Evolutionary conservation across 1,140 invertebrate genomes (phyloP).

Genomic region (Temnothorax nylanderi): DNA sequence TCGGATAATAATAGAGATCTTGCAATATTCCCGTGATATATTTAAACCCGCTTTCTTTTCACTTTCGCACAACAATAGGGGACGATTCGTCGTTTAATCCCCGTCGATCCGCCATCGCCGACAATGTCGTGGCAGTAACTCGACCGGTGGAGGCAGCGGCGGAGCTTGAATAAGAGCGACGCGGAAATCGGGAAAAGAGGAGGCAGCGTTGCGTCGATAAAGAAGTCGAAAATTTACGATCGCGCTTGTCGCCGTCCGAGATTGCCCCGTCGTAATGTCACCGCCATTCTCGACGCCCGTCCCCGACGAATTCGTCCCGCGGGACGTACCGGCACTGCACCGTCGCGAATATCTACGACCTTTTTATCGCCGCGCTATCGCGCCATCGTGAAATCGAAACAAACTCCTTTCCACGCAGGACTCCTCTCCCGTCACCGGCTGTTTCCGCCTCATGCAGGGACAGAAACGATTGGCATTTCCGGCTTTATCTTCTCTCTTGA

Average conservation of each 20-base stretch:
- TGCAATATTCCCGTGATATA: neutral
- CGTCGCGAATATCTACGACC: conserved; percentile 36
- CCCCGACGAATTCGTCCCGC: conserved; percentile 62
- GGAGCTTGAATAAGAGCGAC: conserved; percentile 31
- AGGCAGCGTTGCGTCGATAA: conserved; percentile 14
- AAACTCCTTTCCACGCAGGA: neutral
- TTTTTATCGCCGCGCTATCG: conserved; percentile 58
- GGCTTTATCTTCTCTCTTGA: neutral
- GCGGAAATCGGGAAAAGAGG: conserved; percentile 7
- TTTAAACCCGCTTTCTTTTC: neutral
- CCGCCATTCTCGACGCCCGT: conserved; percentile 46
- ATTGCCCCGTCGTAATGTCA: conserved; percentile 69
- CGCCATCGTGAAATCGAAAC: conserved; percentile 48
- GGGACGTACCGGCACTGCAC: conserved; percentile 57
- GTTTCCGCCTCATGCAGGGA: neutral
- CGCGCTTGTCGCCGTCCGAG: conserved; percentile 53
- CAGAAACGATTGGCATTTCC: neutral
- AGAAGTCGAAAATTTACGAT: conserved; percentile 63
- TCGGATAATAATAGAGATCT: neutral
- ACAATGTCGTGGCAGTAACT: conserved; percentile 36
- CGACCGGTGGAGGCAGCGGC: conserved; percentile 10
- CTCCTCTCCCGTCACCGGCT: neutral
- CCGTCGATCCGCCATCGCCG: conserved; percentile 6
- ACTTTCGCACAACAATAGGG: neutral
- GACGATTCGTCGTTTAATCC: conserved; percentile 37